A percentile compares a stretch with the other conserved stretches of the same genome.
Conservation (phyloP, 2,113 vertebrate genomes). For the Urocynchramus pylzowi region DNA sequence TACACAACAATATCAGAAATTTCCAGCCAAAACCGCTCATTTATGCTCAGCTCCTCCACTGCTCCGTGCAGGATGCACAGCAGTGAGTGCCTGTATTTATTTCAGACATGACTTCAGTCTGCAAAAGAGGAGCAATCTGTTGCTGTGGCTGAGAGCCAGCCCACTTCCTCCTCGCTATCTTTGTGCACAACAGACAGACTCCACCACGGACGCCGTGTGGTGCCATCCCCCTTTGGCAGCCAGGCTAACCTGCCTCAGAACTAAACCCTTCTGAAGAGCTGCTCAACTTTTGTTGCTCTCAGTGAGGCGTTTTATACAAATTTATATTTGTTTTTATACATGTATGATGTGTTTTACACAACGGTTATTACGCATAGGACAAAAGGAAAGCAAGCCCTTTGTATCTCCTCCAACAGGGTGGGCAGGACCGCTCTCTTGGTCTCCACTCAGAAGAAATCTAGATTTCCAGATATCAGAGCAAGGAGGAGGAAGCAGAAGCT, state of each 20-base stretch:
- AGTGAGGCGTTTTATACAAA: background rate
- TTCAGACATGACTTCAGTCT: constrained; percentile 33
- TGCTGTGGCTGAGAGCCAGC: background rate
- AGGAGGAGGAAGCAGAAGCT: background rate
- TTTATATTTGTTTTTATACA: background rate
- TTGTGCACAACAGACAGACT: background rate
- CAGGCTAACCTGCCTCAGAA: background rate
- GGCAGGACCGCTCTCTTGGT: accelerated
- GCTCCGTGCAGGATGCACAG: background rate
- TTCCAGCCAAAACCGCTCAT: background rate
- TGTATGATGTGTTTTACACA: background rate
- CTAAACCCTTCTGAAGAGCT: background rate
- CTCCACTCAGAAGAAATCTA: background rate
- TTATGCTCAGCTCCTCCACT: background rate
- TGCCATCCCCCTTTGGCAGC: background rate
- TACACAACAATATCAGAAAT: background rate
- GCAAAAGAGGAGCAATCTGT: constrained; percentile 21
- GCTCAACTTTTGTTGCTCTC: background rate
- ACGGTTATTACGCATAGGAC: accelerated
- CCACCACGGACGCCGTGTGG: accelerated
- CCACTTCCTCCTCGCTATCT: background rate
- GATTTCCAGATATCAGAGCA: background rate
- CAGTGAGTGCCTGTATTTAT: background rate
- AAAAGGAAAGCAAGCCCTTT: background rate
- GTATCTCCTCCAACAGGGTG: background rate